Base-by-base conservation (phyloP, 2,113 vertebrate species). In the Silurus meridionalis region DNA sequence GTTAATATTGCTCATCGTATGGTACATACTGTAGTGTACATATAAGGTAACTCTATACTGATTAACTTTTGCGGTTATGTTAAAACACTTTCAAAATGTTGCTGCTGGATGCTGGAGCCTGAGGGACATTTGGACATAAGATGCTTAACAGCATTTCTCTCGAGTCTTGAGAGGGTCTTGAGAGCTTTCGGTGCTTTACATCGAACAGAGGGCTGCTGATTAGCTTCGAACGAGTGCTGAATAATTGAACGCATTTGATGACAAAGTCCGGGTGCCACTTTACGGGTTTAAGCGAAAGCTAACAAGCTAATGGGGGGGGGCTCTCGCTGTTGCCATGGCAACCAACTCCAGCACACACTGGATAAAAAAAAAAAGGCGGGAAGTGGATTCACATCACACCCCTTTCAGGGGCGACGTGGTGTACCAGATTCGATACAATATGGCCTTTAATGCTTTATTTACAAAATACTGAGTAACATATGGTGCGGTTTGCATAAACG, bases 261-360 rank as follows among this genome's bases (percentile, higher is more conserved):
- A 71, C 83, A 80, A 46, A 61, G 83, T 82, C 25, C 8, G 50
- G 50, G 80, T 82, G 82, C 80, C 74, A 37, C 53, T 88, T 89
- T 86, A 89, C 64, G 78, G 71, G 80, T 67, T 84, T 81, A 81
- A 67, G 77, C 25, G 83, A 75, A 19, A 19, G 63, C 67, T 81
- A 82, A 69, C 83, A 61, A 78, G 83, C 82, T 67, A 80, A 72
- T 82, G 19, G 58, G 23, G 78, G 78, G 28, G 21, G 37, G 37
- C 2, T 85, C 80, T 84, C 82, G 7, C 58, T 85, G 90, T 91
- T 90, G 87, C 91, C 86, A 91, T 91, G 85, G 90, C 82, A 91
- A 82, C 86, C 58, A 82, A 81, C 64, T 77, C 87, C 50, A 78
- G 66, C 64, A n/a, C 81, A 64, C 66, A 25, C 84, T 85, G 55